Percentiles rank a stretch among this genome's conserved stretches.
These are phyloP conservation scores for Mamestra configurata DNA, from an alignment of 1,140 invertebrate genomes.

Conservation along the genomic window DNA sequence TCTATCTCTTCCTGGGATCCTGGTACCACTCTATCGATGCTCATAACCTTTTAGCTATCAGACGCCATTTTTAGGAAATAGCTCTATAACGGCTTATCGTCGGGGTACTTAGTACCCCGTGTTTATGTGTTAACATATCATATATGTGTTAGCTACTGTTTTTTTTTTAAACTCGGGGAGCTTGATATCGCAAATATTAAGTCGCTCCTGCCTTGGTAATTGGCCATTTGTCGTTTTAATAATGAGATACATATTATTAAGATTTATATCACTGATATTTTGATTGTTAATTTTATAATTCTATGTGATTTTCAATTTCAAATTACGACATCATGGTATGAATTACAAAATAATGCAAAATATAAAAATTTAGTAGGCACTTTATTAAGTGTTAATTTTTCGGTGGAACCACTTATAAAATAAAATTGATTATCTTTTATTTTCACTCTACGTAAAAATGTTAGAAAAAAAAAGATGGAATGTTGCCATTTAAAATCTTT, in stretches of 20 bases:
- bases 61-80: slow-evolving; percentile 60
- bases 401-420: no score
- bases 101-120: slow-evolving; percentile 40
- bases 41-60: slow-evolving; percentile 42
- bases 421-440: no score
- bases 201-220: no score
- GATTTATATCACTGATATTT: no score
- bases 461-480: not conserved
- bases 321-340: no score
- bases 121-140: slow-evolving; percentile 31
- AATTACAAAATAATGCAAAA: no score
- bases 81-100: slow-evolving; percentile 67
- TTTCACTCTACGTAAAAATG: no score
- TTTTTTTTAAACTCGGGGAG: not conserved
- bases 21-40: slow-evolving; percentile 7
- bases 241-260: not conserved
- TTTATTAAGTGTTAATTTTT: no score
- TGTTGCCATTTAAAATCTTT: not conserved
- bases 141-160: slow-evolving; percentile 27
- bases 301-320: no score
- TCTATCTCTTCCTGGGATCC: slow-evolving; percentile 11
- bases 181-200: no score
- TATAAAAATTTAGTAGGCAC: no score
- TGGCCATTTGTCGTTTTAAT: not conserved
- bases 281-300: no score